These are phyloP conservation scores for Herpetotheres cachinnans DNA, from an alignment of 2,113 vertebrate genomes.

Conservation along the genomic window DNA sequence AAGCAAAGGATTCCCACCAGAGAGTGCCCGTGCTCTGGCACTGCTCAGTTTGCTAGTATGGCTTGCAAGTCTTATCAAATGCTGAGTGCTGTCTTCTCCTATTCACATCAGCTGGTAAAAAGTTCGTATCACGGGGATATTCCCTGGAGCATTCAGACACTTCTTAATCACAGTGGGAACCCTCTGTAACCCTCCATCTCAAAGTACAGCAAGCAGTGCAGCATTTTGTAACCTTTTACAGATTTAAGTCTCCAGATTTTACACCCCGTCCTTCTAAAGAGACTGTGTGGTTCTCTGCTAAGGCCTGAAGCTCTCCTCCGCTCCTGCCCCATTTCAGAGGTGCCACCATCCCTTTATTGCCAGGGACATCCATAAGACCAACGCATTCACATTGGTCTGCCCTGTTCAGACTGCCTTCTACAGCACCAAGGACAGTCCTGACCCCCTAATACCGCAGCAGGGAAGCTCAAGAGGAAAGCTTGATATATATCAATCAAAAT, in stretches of 20 bases:
- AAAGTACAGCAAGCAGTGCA: background rate
- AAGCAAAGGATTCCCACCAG: background rate
- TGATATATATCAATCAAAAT: too few species aligned
- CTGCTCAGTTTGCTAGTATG: accelerated
- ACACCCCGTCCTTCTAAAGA: background rate
- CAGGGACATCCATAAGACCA: accelerated
- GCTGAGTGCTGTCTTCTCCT: background rate
- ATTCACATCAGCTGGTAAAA: background rate
- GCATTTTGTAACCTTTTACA: background rate
- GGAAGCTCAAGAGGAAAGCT: background rate
- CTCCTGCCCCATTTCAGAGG: background rate
- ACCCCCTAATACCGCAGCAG: background rate
- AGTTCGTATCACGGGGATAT: background rate
- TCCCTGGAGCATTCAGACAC: background rate
- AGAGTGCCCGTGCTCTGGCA: accelerated
- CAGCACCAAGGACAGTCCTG: accelerated
- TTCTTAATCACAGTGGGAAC: background rate
- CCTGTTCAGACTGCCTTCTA: background rate
- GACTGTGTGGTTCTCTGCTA: background rate
- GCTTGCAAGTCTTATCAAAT: background rate
- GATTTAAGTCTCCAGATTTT: background rate
- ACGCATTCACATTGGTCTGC: accelerated
- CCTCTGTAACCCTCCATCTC: background rate
- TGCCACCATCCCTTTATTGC: background rate
- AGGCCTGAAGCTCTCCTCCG: background rate